phyloP scores from a whole-genome alignment of 1,140 invertebrate species.

The Pollicipes pollicipes region DNA sequence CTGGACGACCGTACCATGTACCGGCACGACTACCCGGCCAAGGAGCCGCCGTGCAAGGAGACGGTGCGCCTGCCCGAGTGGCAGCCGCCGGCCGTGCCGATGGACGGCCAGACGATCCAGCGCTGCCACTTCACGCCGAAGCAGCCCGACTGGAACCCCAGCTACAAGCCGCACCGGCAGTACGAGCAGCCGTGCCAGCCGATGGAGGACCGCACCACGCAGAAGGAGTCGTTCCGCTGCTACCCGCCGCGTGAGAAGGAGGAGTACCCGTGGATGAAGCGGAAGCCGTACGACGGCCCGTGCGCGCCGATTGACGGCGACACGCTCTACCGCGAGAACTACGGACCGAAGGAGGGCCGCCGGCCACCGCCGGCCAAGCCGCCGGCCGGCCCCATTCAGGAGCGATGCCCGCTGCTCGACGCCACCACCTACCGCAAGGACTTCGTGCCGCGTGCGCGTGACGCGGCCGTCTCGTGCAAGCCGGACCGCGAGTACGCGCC shows the following conservation, averaged over 20 bases:
- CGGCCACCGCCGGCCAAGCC: too few species aligned
- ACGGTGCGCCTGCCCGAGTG: not conserved
- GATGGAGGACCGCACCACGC: not conserved
- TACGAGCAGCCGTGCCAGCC: slow-evolving; percentile 1
- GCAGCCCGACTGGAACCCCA: not conserved
- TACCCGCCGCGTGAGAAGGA: not conserved
- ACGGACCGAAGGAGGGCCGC: not conserved
- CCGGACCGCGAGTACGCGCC: not conserved
- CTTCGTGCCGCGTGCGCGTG: not conserved
- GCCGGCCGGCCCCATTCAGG: not conserved
- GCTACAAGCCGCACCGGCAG: not conserved
- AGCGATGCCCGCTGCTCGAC: not conserved
- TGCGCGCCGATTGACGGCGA: not conserved
- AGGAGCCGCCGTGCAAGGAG: not conserved
- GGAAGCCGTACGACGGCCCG: not conserved
- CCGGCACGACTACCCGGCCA: not conserved
- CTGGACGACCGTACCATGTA: not conserved
- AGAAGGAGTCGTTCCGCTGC: not conserved
- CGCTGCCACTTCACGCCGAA: not conserved
- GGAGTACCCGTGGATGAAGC: not conserved
- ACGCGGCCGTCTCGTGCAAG: not conserved
- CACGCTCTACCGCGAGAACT: not conserved
- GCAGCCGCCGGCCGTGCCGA: not conserved
- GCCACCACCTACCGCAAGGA: not conserved
- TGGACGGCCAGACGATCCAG: not conserved